Conservation (phyloP, 2,888 invertebrate species). For the Plutella xylostella region DNA sequence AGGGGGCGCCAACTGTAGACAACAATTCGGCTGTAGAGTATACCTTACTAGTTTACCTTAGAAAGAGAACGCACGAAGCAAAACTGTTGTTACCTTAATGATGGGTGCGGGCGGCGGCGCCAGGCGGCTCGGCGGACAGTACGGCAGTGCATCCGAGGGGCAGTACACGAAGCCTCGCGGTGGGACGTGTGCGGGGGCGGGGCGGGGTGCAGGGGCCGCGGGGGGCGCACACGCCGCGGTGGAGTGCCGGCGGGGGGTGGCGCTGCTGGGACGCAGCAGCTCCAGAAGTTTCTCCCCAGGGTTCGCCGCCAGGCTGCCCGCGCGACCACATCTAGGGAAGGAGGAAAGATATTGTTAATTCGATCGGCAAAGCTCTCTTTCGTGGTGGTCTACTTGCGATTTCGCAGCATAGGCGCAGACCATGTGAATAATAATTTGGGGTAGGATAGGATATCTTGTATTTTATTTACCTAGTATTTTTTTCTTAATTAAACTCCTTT, state of each 20-base stretch:
- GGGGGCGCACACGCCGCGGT: conserved; percentile 50
- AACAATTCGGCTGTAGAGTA: no score
- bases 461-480: no score
- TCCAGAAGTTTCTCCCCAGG: conserved; percentile 67
- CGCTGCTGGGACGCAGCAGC: conserved; percentile 55
- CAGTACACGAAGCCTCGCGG: conserved; percentile 55
- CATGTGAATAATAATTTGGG: no score
- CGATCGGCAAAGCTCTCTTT: no score
- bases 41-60: no score
- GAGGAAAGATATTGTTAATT: no score
- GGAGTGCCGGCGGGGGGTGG: conserved; percentile 58
- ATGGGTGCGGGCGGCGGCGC: conserved; percentile 33
- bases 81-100: conserved; percentile 23
- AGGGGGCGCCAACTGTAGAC: conserved; percentile 28
- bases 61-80: no score
- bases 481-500: no score
- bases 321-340: conserved; percentile 53
- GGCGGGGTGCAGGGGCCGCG: conserved; percentile 18
- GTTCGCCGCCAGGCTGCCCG: conserved; percentile 60
- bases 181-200: no score
- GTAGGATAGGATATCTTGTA: no score
- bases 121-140: conserved; percentile 61
- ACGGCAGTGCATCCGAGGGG: conserved; percentile 62
- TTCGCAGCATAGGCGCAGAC: no score
- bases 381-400: no score